A percentile compares a stretch with the other conserved stretches of the same genome.
These are phyloP conservation scores for Cryptocheilus praepositus DNA, from an alignment of 2,888 invertebrate species.

Conservation along the genomic window DNA sequence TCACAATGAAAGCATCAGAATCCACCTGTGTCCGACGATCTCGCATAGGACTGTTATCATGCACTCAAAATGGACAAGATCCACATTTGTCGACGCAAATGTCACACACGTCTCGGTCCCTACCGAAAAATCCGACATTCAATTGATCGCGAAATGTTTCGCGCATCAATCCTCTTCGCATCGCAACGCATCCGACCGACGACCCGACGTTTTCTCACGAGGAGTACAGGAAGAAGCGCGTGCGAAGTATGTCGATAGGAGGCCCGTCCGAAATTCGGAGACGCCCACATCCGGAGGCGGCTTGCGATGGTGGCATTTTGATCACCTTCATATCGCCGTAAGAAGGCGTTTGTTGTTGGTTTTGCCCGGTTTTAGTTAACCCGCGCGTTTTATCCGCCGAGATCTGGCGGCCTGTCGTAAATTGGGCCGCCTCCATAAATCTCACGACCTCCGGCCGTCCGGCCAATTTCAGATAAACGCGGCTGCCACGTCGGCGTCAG, in stretches of 20 bases:
- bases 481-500: conserved; percentile 15
- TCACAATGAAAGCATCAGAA: too few species aligned
- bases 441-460: conserved; percentile 30
- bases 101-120: too few species aligned
- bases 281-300: conserved; percentile 61
- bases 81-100: too few species aligned
- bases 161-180: too few species aligned
- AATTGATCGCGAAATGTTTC: too few species aligned
- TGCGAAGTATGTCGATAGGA: conserved; percentile 45
- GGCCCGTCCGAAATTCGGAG: conserved; percentile 33
- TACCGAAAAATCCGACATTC: too few species aligned
- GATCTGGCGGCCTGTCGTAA: conserved; percentile 48
- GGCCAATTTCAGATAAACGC: conserved; percentile 47
- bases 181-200: too few species aligned
- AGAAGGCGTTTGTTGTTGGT: conserved; percentile 48
- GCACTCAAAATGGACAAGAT: too few species aligned
- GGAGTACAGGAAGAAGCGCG: conserved; percentile 46
- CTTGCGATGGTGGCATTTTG: conserved; percentile 36
- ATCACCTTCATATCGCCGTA: conserved; percentile 48
- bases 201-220: conserved; percentile 39
- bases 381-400: conserved; percentile 49
- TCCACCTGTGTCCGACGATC: too few species aligned
- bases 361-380: conserved; percentile 49
- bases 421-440: conserved; percentile 42
- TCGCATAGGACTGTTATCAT: too few species aligned